Base-by-base conservation (phyloP, 92 coral and sea anemone genomes). In the Chrysogorgia sp. region DNA sequence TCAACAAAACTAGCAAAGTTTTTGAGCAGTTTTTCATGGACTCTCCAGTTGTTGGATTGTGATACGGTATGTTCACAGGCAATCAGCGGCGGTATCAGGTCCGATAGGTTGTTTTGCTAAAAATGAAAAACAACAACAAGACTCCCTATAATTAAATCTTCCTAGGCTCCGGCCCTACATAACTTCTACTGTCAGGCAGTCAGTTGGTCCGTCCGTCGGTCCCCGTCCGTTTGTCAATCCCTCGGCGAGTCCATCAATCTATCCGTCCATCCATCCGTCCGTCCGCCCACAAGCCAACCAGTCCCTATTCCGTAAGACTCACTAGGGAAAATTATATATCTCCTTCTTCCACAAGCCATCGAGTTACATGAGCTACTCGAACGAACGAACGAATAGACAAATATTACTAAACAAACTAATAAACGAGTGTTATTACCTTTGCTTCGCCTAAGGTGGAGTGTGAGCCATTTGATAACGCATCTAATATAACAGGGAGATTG, bases 1-100 rank as follows among this genome's bases (percentile, higher is more conserved):
- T 96, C 87, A 12, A 93, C 92, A 59, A 96, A 92, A 65, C 97
- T 87, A 15, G 92, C 87, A 88, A 96, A 96, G 66, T 89, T 91
- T 57, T 87, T 96, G 58, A 96, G 86, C 48, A 91, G 87, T 60
- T 96, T 88, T 34, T 89, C 97, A 69, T 91, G 99, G 41, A 89
- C 90, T 9, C 99, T 89, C 99, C 99, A 96, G 87, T 96, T 96
- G 66, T 96, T 96, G 40, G 99, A 96, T 31, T 96, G 92, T 12
- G 96, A 96, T 69, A 96, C 90, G 5, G 97, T 92, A 8, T 92
- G 89, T 69, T 96, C 99, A 84, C 97, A 91, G 7, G 99, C 92
- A 57, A 96, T 90, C 64, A 96, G 75, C 43, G 99, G 92, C 21
- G 96, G 97, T 56, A 96, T 96, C 33, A 96, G 82, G 77, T 96